A percentile compares a stretch with the other conserved stretches of the same genome.
phyloP scores from a whole-genome alignment of 2,888 invertebrate genomes.

The Athripsodes cinereus region DNA sequence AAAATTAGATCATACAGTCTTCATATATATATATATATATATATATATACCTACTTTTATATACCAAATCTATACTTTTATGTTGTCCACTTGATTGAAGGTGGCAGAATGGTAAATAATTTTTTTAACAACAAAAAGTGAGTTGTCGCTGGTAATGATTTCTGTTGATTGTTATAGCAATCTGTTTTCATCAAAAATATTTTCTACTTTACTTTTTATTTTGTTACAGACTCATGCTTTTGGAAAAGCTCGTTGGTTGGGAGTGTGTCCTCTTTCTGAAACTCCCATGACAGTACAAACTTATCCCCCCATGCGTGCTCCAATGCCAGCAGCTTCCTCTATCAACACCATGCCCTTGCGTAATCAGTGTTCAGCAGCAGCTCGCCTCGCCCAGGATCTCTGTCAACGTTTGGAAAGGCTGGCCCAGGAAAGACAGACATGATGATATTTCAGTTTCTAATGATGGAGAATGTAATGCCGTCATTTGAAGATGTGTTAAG shows the following conservation, averaged over 20 bases:
- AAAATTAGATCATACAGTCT: too few relatives aligned
- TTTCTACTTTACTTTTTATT: slow-evolving; percentile 8
- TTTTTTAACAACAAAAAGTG: too few relatives aligned
- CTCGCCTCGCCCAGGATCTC: slow-evolving; percentile 45
- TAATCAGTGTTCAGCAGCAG: slow-evolving; percentile 21
- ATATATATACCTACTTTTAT: too few relatives aligned
- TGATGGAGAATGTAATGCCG: not conserved
- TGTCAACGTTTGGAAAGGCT: slow-evolving; percentile 49
- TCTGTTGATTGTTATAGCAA: too few relatives aligned
- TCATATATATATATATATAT: too few relatives aligned
- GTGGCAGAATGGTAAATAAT: too few relatives aligned
- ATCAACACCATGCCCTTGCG: not conserved
- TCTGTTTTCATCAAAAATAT: too few relatives aligned
- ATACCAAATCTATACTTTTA: too few relatives aligned
- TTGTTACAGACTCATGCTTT: slow-evolving; percentile 60
- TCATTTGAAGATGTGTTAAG: not conserved
- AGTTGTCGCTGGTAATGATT: too few relatives aligned
- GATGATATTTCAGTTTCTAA: slow-evolving; percentile 41
- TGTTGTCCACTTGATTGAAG: too few relatives aligned
- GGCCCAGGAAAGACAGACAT: slow-evolving; percentile 40
- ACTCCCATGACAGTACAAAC: slow-evolving; percentile 12
- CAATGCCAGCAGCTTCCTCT: slow-evolving; percentile 1
- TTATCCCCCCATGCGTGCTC: slow-evolving; percentile 11
- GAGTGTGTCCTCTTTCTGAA: slow-evolving; percentile 45
- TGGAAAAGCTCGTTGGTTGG: slow-evolving; percentile 66